phyloP scores from a whole-genome alignment of 2,113 vertebrate species.

The Xenotilapia flavipinnis region DNA sequence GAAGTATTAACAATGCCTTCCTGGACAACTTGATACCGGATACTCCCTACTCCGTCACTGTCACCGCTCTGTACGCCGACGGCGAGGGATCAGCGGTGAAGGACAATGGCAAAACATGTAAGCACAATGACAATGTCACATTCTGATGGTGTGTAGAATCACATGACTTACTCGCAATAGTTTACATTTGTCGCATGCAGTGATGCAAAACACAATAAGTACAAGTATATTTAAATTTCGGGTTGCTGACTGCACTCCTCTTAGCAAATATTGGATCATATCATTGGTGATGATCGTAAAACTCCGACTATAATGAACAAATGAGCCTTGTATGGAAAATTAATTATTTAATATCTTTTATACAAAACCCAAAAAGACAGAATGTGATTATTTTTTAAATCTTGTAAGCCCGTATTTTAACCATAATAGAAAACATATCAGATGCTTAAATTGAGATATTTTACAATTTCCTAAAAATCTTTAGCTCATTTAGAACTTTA shows the following conservation, averaged over 20 bases:
- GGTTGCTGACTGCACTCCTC: not conserved
- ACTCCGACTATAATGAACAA: not conserved
- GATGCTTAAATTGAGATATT: not conserved
- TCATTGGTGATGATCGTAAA: not conserved
- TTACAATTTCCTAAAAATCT: not conserved
- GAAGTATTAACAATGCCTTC: conserved; percentile 76
- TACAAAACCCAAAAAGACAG: not conserved
- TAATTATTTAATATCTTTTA: not conserved
- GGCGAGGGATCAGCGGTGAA: conserved; percentile 78
- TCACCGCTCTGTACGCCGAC: conserved; percentile 84
- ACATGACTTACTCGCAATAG: not conserved
- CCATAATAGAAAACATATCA: not conserved
- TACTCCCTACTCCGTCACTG: conserved; percentile 81
- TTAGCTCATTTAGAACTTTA: not conserved
- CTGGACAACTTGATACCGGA: conserved; percentile 86
- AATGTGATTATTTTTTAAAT: not conserved
- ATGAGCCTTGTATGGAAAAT: not conserved
- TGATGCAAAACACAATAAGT: not conserved
- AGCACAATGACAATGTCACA: conserved; percentile 26
- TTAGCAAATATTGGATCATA: not conserved
- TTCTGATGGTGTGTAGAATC: not conserved
- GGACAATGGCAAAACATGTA: conserved; percentile 84
- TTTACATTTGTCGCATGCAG: not conserved
- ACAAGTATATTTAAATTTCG: not conserved
- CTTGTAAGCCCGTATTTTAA: not conserved